Evolutionary conservation across 2,888 invertebrate genomes (phyloP).

Genomic region (Nomada lathburiana): DNA sequence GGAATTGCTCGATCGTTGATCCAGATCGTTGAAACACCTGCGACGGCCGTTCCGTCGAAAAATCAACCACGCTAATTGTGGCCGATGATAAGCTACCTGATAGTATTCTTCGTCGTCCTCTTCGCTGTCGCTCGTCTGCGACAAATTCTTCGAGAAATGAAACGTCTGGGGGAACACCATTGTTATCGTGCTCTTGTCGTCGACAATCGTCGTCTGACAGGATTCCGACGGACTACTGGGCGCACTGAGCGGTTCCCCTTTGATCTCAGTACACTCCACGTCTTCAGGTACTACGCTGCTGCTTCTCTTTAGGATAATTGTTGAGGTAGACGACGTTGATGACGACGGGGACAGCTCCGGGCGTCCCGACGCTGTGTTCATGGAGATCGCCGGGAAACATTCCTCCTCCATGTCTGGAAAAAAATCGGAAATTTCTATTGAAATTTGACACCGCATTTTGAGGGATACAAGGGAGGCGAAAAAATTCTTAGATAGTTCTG

Average conservation of each 20-base stretch:
- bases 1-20: too few species aligned
- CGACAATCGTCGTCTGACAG: conserved; percentile 64
- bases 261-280: conserved; percentile 85
- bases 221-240: conserved; percentile 88
- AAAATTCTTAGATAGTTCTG: too few species aligned
- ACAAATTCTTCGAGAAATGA: conserved; percentile 71
- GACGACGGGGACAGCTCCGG: conserved; percentile 66
- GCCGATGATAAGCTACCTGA: conserved; percentile 71
- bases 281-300: conserved; percentile 64
- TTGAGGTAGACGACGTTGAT: conserved; percentile 57
- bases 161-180: conserved; percentile 79
- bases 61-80: background rate
- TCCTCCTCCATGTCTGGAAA: conserved; percentile 94
- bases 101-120: conserved; percentile 80
- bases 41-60: background rate
- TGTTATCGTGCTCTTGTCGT: conserved; percentile 75
- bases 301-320: conserved; percentile 57
- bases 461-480: too few species aligned
- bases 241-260: conserved; percentile 91
- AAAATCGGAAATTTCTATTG: too few species aligned
- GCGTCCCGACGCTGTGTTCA: conserved; percentile 86
- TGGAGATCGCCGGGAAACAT: conserved; percentile 93
- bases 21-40: background rate
- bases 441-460: background rate
- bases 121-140: conserved; percentile 80